Evolutionary conservation across 2,113 vertebrate species (phyloP).

Genomic region (Cottus gobio): DNA sequence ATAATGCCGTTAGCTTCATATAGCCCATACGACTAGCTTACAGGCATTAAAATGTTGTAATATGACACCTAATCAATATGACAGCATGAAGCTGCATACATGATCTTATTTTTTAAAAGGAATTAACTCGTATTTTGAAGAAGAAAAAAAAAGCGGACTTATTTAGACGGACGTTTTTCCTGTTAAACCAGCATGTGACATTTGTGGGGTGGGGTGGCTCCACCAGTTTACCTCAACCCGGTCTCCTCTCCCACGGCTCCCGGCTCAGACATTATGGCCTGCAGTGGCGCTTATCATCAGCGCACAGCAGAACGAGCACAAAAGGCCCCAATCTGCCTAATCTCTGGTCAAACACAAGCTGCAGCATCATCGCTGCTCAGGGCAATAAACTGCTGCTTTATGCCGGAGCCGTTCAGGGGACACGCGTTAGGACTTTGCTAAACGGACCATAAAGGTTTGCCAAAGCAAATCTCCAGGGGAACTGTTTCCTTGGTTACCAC

Average conservation of each 20-base stretch:
- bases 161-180: too few species aligned
- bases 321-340: constrained; percentile 76
- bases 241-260: constrained; percentile 25
- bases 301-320: constrained; percentile 78
- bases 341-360: constrained; percentile 81
- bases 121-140: too few species aligned
- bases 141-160: too few species aligned
- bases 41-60: not conserved
- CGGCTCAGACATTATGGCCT: constrained; percentile 48
- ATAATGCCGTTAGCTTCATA: not conserved
- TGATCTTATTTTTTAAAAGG: too few species aligned
- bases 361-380: constrained; percentile 68
- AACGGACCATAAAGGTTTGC: constrained; percentile 68
- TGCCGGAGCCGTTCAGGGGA: constrained; percentile 60
- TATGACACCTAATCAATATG: not conserved
- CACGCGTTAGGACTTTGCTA: constrained; percentile 63
- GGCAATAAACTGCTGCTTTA: constrained; percentile 72
- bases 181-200: not conserved
- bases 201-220: not conserved
- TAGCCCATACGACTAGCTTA: not conserved
- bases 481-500: constrained; percentile 71
- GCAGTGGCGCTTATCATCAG: constrained; percentile 75
- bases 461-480: constrained; percentile 65
- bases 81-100: not conserved
- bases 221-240: constrained; percentile 28